A percentile compares a stretch with the other conserved stretches of the same genome.
Conservation (phyloP, 2,113 vertebrate genomes). For the Chrysochloris asiatica region DNA sequence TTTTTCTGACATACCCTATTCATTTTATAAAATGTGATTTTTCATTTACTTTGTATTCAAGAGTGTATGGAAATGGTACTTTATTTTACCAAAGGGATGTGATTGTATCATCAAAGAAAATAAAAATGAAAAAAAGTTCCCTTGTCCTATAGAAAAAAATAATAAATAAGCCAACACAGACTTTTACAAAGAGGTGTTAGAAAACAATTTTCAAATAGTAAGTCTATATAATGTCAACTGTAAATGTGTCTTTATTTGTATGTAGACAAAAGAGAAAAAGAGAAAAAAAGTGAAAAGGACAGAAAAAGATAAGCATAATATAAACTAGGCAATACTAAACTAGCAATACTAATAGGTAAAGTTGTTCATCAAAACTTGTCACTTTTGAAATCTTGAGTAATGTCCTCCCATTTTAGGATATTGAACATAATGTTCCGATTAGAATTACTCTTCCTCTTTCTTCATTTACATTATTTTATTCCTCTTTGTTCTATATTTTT, state of each 20-base stretch:
- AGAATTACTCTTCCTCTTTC: background rate
- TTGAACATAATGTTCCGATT: background rate
- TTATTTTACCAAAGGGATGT: background rate
- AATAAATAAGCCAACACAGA: constrained; percentile 34
- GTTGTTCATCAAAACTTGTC: background rate
- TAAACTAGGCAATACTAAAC: background rate
- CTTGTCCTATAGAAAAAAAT: accelerated
- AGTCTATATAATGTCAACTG: background rate
- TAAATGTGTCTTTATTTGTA: background rate
- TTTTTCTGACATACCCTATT: constrained; percentile 71
- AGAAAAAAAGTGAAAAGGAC: background rate
- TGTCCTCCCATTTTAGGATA: background rate
- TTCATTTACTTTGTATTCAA: constrained; percentile 49
- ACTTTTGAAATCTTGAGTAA: no score
- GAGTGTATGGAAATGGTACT: constrained; percentile 50
- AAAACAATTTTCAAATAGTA: background rate
- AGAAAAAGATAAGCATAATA: background rate
- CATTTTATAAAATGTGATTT: background rate
- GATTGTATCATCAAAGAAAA: background rate
- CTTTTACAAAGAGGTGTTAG: background rate
- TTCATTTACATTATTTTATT: constrained; percentile 65
- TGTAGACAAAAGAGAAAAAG: background rate
- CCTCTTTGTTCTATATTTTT: constrained; percentile 48
- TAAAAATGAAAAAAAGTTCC: background rate
- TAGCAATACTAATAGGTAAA: constrained; percentile 42